These are phyloP conservation scores for Rutilus rutilus DNA, from an alignment of 2,113 vertebrate species.

Conservation along the genomic window DNA sequence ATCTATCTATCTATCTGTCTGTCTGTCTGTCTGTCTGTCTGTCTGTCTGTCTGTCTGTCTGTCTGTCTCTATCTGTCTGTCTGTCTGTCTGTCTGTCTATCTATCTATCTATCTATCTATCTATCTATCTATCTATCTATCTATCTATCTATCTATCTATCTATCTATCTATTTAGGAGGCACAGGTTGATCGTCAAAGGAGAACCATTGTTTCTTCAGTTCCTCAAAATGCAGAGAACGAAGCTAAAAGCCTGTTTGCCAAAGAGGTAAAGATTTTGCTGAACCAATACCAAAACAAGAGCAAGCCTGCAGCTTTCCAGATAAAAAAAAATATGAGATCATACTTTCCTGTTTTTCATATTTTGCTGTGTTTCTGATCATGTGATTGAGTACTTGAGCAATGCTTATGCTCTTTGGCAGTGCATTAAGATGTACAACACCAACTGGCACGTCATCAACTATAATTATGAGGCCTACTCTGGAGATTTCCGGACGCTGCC, in stretches of 20 bases:
- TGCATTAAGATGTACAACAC: conserved; percentile 97
- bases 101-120: fast-evolving
- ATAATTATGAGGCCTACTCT: conserved; percentile 96
- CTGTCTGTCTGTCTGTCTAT: too few species aligned
- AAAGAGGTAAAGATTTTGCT: conserved; percentile 84
- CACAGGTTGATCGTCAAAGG: conserved; percentile 83
- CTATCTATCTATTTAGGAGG: conserved; percentile 75
- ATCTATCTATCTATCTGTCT: too few species aligned
- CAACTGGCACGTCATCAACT: conserved; percentile 93
- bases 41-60: too few species aligned
- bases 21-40: background rate
- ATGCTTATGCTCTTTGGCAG: conserved; percentile 74
- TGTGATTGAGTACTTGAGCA: conserved; percentile 67
- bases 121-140: too few species aligned
- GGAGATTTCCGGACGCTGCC: conserved; percentile 95
- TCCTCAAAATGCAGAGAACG: conserved; percentile 89
- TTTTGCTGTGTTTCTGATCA: conserved; percentile 25
- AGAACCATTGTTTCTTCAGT: conserved; percentile 88
- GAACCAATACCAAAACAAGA: background rate
- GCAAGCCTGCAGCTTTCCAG: background rate
- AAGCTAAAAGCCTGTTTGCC: conserved; percentile 91
- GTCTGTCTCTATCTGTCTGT: too few species aligned
- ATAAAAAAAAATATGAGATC: conserved; percentile 1
- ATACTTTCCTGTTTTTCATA: conserved; percentile 17
- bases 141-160: background rate